Evolutionary conservation across 1,140 invertebrate genomes (phyloP), one percentile per base, ranked within the genome.

Genomic region (Cryptotermes secundus): DNA sequence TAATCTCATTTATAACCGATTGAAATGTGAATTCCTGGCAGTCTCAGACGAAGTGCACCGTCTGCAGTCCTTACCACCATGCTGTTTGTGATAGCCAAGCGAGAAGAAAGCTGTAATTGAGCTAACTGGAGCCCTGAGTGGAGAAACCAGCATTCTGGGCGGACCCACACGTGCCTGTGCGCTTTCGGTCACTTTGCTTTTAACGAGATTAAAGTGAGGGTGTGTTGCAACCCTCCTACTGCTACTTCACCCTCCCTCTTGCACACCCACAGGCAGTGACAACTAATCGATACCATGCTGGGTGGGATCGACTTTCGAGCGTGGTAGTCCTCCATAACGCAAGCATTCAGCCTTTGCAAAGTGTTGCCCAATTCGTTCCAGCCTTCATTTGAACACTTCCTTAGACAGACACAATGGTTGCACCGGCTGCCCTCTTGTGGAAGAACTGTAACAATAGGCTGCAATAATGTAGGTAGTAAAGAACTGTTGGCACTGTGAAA

Each of bases 181-280:
- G 59, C 59, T 9, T 72, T 34, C 81, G 81, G 36, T 31, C 81
- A 59, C 81, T 34, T 59, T 45, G 81, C 81, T 82, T 82, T 82
- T 82, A 82, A 82, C 81, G 81, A 82, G 81, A 82, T 82, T 82
- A 82, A 82, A 82, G 81, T 82, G 81, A 45, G 36, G 81, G 81
- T 82, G 36, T 45, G 31, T 31, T 59, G 42, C 81, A 31, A 45
- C 81, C 35, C 81, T 38, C 45, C 81, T 59, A 24, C 81, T 34
- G 35, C 81, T 34, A 31, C n/a, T 45, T 34, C 36, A 34, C 38
- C 53, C 81, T 45, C n/a, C 42, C 35, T 38, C 59, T 31, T 72
- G n/a, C 59, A 59, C 45, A 82, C 35, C 36, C 53, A n/a, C 53
- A 45, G 81, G 53, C 81, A 34, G 81, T 82, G 81, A 82, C 81